Conservation (phyloP, 2,888 invertebrate genomes). For the Punctoribates punctum region DNA sequence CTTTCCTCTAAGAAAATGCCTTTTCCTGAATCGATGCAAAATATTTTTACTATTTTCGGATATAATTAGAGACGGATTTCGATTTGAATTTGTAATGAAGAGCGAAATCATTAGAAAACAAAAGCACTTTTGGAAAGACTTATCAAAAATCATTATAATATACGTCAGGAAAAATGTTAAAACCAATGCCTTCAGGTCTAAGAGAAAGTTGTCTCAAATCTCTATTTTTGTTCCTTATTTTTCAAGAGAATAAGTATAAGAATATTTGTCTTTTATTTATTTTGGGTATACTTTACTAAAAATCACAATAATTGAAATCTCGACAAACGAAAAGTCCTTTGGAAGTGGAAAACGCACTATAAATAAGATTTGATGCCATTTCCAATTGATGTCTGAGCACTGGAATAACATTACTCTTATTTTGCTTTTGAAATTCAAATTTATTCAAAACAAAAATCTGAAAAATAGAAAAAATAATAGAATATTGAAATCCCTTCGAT, state of each 20-base stretch:
- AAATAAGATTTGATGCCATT: background rate
- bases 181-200: background rate
- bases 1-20: too few relatives aligned
- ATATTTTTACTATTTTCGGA: too few relatives aligned
- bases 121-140: background rate
- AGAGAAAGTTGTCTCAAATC: background rate
- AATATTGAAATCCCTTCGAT: background rate
- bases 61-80: too few relatives aligned
- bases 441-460: background rate
- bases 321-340: too few relatives aligned
- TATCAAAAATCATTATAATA: background rate
- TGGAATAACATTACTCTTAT: background rate
- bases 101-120: too few relatives aligned
- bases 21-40: too few relatives aligned
- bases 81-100: too few relatives aligned
- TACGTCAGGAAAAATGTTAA: background rate
- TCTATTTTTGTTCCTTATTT: background rate
- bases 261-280: background rate
- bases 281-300: too few relatives aligned
- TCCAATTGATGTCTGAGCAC: background rate
- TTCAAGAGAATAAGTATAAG: background rate
- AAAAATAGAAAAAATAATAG: background rate
- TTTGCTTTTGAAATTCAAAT: background rate
- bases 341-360: background rate
- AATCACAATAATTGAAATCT: too few relatives aligned